phyloP scores from a whole-genome alignment of 2,797 vertebrate species.

The Neosilurus hyrtlii region DNA sequence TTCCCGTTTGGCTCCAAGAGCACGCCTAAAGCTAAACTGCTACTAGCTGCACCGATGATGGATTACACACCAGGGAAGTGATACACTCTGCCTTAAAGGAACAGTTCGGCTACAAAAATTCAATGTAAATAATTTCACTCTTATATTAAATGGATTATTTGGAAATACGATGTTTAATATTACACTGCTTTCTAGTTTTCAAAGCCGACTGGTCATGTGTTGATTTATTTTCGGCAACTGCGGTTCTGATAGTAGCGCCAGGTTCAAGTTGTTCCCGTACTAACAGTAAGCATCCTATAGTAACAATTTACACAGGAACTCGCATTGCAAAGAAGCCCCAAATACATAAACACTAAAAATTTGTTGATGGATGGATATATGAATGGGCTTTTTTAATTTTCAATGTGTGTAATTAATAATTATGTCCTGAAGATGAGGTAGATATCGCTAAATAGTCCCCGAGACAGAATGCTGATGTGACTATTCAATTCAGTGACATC shows the following conservation, averaged over 20 bases:
- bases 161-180: neutral
- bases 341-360: no score
- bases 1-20: conserved; percentile 32
- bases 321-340: no score
- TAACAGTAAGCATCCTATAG: neutral
- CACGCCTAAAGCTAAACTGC: conserved; percentile 31
- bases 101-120: neutral
- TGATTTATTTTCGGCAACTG: neutral
- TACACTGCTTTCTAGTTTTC: neutral
- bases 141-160: neutral
- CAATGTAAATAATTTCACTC: neutral
- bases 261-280: neutral
- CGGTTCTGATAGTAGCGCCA: neutral
- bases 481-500: no score
- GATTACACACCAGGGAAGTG: neutral
- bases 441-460: no score
- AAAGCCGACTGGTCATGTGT: neutral
- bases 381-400: no score
- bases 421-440: no score
- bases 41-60: conserved; percentile 4
- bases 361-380: no score
- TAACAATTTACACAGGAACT: neutral
- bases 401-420: neutral
- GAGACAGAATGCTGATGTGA: no score
- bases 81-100: conserved; percentile 17